These are phyloP conservation scores for Temnothorax nylanderi DNA, from an alignment of 1,140 invertebrate species.

Conservation along the genomic window DNA sequence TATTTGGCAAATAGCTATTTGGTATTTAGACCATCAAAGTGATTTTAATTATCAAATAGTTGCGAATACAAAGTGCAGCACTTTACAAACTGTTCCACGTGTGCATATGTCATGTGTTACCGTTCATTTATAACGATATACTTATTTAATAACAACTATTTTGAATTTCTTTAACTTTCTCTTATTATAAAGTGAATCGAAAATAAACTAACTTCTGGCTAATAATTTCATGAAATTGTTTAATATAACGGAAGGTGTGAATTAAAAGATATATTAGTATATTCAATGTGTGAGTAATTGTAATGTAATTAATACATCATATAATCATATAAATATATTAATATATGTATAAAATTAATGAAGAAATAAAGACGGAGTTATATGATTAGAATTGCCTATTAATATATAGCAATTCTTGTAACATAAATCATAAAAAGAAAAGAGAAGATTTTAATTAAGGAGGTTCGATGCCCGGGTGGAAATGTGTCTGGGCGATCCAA, in stretches of 20 bases:
- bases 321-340: not conserved
- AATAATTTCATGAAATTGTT: constrained; percentile 6
- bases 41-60: constrained; percentile 20
- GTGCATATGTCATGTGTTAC: not conserved
- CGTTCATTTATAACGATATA: not conserved
- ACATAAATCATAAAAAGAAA: not conserved
- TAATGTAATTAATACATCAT: not conserved
- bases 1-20: constrained; percentile 14
- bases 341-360: not conserved
- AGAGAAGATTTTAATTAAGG: not conserved
- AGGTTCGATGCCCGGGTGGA: too few relatives aligned
- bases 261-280: not conserved
- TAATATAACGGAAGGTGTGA: not conserved
- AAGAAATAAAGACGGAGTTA: not conserved
- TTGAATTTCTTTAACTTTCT: not conserved
- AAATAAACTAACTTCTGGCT: not conserved
- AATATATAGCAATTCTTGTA: not conserved
- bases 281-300: too few relatives aligned
- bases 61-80: not conserved
- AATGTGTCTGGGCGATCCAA: too few relatives aligned
- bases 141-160: not conserved
- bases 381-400: not conserved
- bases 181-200: not conserved
- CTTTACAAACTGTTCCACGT: not conserved
- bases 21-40: not conserved